Base-by-base conservation (phyloP, 2,888 invertebrate species). In the Nesidiocoris tenuis region DNA sequence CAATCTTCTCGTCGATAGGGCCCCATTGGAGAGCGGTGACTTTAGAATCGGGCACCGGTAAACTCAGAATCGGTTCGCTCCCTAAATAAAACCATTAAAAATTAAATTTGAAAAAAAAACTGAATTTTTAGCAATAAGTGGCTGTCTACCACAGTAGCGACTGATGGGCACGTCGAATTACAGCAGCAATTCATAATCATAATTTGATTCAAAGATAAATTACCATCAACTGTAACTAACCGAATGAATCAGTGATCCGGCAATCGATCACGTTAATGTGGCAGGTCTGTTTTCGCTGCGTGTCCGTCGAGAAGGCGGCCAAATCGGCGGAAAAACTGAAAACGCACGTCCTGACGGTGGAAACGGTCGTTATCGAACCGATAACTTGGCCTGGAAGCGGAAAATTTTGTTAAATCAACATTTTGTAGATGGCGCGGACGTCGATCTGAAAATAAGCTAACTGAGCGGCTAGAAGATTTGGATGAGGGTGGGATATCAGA, bases 1-100 rank as follows among this genome's bases (percentile, higher is more conserved):
- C 90, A 74, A 97, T 88, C 12, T 90, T 91, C 82, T 96, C 94
- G 83, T 99, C 99, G 55, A 96, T 86, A 67, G 92, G 90, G 21
- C 96, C 96, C 98, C 98, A 99, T 23, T 96, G 85, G 85, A 96
- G 90, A 0, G 96, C 91, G 0, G 96, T 95, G 16, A 97, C 93
- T 85, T 96, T 96, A 0, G 91, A 88, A 76, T 91, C 91, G 77
- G 89, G 87, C 79, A 95, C 90, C 54, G 92, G 91, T 84, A 95
- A 92, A 80, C 90, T 89, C 80, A 93, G 85, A 79, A 92, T 91
- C 0, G 94, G 92, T 75, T 90, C 87, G 74, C 87, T 86, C 0
- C 89, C 84, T 84, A 80, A 17, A 81, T n/a, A 80, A 77, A 65
- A 68, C 59, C 78, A 56, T 23, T 59, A 59, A 39, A 39, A 39